Conservation (phyloP, 2,797 vertebrate species). For the Eidolon dupreanum region DNA sequence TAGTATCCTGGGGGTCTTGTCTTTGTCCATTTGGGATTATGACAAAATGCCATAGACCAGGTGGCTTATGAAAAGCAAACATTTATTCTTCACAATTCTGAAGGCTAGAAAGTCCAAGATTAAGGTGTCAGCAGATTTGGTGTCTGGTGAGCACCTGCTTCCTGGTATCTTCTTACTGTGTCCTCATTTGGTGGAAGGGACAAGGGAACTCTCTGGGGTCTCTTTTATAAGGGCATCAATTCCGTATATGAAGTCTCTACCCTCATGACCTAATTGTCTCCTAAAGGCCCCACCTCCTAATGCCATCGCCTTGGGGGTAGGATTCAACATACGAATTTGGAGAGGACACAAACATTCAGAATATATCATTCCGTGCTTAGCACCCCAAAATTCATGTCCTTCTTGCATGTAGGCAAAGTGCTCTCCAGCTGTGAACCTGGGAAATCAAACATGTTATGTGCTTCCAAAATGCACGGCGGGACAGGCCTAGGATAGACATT, state of each 20-base stretch:
- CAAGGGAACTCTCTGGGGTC: not conserved
- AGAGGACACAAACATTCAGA: not conserved
- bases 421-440: not conserved
- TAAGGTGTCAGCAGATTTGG: not conserved
- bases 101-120: not conserved
- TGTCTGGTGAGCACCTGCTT: not conserved
- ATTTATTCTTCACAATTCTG: not conserved
- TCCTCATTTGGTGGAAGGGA: not conserved
- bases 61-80: not conserved
- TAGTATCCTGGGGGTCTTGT: not conserved
- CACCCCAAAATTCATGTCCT: not conserved
- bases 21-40: not conserved
- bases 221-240: not conserved
- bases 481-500: not conserved
- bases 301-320: not conserved
- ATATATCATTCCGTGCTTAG: not conserved
- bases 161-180: not conserved
- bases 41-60: not conserved
- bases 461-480: not conserved
- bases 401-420: not conserved
- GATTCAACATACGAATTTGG: not conserved
- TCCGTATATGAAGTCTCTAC: not conserved
- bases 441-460: not conserved
- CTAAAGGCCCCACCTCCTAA: not conserved
- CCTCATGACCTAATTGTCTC: not conserved